phyloP scores from a whole-genome alignment of 2,113 vertebrate species.

The Pelmatolapia mariae region DNA sequence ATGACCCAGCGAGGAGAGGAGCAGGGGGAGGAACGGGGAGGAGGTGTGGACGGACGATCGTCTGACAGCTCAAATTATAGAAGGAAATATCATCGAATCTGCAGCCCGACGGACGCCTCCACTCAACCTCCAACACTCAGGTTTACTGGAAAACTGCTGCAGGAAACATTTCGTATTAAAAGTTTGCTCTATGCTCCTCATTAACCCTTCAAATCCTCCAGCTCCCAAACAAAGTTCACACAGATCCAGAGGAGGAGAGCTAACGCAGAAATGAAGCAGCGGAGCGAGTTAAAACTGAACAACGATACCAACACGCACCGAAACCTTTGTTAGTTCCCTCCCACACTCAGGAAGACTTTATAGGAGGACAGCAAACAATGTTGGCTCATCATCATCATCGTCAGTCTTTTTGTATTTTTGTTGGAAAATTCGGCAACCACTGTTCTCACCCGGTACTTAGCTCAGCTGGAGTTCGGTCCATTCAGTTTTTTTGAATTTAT shows the following conservation, averaged over 20 bases:
- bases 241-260: neutral
- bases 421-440: neutral
- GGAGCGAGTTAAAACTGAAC: neutral
- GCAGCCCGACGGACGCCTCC: neutral
- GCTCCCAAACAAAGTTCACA: neutral
- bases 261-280: neutral
- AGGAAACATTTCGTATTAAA: neutral
- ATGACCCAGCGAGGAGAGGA: conserved; percentile 48
- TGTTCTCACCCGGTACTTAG: fast-evolving
- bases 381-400: neutral
- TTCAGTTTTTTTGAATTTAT: neutral
- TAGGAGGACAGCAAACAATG: neutral
- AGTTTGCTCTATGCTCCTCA: neutral
- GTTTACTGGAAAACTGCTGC: neutral
- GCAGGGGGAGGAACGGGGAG: neutral
- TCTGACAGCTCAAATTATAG: conserved; percentile 51
- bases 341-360: neutral
- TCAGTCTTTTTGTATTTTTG: neutral
- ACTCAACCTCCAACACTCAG: neutral
- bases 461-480: neutral
- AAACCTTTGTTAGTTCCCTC: neutral
- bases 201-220: neutral
- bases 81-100: conserved; percentile 8
- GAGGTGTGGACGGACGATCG: conserved; percentile 9
- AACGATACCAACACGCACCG: fast-evolving